Conservation (phyloP, 2,888 invertebrate genomes). For the Dexiosoma caninum region DNA sequence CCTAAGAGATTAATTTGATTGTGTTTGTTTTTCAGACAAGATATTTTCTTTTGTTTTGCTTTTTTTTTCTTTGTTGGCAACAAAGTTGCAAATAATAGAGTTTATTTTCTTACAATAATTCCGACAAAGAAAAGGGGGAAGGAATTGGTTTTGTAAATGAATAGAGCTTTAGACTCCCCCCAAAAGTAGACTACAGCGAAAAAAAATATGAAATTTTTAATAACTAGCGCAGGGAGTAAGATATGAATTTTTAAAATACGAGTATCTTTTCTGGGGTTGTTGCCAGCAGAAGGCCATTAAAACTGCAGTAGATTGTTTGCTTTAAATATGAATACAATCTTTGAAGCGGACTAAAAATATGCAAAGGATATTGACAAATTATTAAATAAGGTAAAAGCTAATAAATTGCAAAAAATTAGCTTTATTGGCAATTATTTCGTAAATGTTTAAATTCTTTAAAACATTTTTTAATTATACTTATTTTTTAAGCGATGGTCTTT, state of each 20-base stretch:
- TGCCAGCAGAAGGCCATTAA: slow-evolving; percentile 24
- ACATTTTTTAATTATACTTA: no score
- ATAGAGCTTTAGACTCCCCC: background rate
- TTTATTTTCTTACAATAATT: slow-evolving; percentile 61
- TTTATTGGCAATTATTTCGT: no score
- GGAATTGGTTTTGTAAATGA: background rate
- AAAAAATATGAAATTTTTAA: slow-evolving; percentile 10
- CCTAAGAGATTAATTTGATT: slow-evolving; percentile 61
- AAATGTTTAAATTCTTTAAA: no score
- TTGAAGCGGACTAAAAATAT: slow-evolving; percentile 29
- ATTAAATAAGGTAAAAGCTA: background rate
- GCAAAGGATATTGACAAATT: slow-evolving; percentile 2
- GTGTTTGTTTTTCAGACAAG: slow-evolving; percentile 46
- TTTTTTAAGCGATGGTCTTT: no score
- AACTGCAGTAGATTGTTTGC: slow-evolving; percentile 50
- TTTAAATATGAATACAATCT: slow-evolving; percentile 43
- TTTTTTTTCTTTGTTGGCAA: slow-evolving; percentile 15
- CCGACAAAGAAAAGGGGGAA: background rate
- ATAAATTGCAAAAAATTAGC: background rate
- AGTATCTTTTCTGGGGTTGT: slow-evolving; percentile 5
- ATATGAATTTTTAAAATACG: slow-evolving; percentile 9
- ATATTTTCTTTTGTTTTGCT: slow-evolving; percentile 3
- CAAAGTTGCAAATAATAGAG: slow-evolving; percentile 53
- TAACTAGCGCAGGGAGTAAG: background rate
- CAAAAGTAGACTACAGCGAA: slow-evolving; percentile 11